Base-by-base conservation (phyloP, 1,140 invertebrate genomes). In the Colletes latitarsis region DNA sequence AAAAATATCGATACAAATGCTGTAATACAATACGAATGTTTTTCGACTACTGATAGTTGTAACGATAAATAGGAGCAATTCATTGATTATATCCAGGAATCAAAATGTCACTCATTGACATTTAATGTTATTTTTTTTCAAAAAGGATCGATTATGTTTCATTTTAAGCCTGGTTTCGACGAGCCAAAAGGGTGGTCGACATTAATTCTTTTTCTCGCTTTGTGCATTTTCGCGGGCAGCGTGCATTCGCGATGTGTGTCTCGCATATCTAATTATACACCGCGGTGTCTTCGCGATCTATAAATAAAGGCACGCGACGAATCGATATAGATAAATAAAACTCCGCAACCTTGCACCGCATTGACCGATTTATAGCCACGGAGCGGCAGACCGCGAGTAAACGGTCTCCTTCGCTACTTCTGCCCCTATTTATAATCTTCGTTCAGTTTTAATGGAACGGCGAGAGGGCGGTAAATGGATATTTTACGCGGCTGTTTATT, bases 261-360 rank as follows among this genome's bases (percentile, higher is more conserved):
- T 77, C 69, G 53, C 39, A 53, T 17, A 12, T 52, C 58, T 85
- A 84, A 84, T 84, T 81, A 77, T 77, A 73, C 52, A 49, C 30
- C 30, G 21, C 68, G 46, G 15, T 72, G 68, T n/a, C 57, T 67
- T 82, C 12, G 21, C 19, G 67, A 55, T 68, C 80, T 77, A 64
- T 80, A 79, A 90, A 90, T 90, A 88, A 87, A 87, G 63, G 62
- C 67, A 66, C 76, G 78, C 64, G 69, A 81, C 71, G 80, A 81
- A 68, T 89, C 81, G 81, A 77, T 85, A 82, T 15, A 63, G 81
- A 85, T 60, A 79, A 72, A 77, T 81, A 82, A 67, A 60, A 72
- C 81, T 68, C 14, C 57, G 71, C 80, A 85, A 86, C 85, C 89
- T 89, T 86, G 83, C 69, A 69, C 58, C 60, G 70, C 79, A 77